Evolutionary conservation across 2,797 vertebrate species (phyloP), one percentile per base, ranked within the genome.

Genomic region (Hoplostethus mediterraneus): DNA sequence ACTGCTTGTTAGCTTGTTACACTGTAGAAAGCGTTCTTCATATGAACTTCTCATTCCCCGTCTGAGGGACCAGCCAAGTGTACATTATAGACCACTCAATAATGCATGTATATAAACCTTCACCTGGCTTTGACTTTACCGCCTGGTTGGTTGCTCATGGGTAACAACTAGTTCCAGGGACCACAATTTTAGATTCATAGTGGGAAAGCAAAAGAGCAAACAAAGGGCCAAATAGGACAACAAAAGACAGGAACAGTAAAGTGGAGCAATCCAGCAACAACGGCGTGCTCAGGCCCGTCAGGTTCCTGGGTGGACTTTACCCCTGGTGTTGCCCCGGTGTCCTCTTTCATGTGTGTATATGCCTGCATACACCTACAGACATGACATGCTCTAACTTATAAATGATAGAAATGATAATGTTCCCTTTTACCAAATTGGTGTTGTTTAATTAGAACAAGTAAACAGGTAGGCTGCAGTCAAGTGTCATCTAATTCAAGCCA

Each of bases 91-190:
- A 48, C 64, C 44, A n/a, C 21, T 53, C 9, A 76, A 59, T 81
- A 79, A 76, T 76, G 33, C 51, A 75, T 62, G 42, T 64, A 62
- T 57, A 25, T 69, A 68, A 78, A 73, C 65, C 52, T 74, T 49
- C 3, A 68, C 67, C 61, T 56, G 54, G n/a, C 49, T 49, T 58
- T 48, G n/a, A 42, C 45, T 81, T 58, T 71, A 30, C 52, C 36
- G 8, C 64, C 21, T 59, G 30, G 13, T 25, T 61, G 44, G 45
- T 11, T 64, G 56, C 30, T 70, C n/a, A 51, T 31, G 49, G 31
- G 17, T 49, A 6, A 60, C 57, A 60, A 17, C 5, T 11, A 16
- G 47, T 65, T 38, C 36, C 52, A 54, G 11, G 44, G 60, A 42
- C 21, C 25, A 69, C 14, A 13, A n/a, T 30, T 71, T 59, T 62